phyloP scores from a whole-genome alignment of 2,888 invertebrate species.

The Tridacna crocea region DNA sequence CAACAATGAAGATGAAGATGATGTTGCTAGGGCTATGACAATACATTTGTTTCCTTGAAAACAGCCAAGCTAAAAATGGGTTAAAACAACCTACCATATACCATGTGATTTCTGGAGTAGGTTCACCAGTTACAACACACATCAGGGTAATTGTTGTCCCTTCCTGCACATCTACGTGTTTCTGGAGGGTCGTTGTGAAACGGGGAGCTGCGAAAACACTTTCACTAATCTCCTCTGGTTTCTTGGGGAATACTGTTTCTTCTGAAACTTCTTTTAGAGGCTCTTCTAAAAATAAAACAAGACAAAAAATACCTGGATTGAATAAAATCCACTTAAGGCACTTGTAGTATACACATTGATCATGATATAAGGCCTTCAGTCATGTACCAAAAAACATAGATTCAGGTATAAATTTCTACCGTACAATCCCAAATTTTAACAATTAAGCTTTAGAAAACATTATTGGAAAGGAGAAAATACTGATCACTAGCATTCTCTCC shows the following conservation, averaged over 20 bases:
- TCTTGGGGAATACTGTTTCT: constrained; percentile 54
- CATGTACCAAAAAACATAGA: no score
- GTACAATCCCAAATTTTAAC: no score
- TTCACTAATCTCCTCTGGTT: constrained; percentile 86
- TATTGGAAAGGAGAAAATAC: no score
- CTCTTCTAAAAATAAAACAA: constrained; percentile 41
- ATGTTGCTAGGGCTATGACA: no score
- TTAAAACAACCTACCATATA: constrained; percentile 78
- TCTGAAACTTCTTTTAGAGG: constrained; percentile 61
- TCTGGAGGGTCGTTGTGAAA: constrained; percentile 86
- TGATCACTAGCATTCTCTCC: no score
- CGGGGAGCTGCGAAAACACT: constrained; percentile 82
- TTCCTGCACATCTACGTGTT: constrained; percentile 88
- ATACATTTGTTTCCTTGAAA: no score
- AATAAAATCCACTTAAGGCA: neutral
- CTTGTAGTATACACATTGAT: neutral
- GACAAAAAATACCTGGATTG: neutral
- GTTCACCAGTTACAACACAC: constrained; percentile 91
- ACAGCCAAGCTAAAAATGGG: no score
- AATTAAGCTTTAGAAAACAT: no score
- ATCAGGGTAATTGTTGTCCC: constrained; percentile 89
- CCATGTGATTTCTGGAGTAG: constrained; percentile 91
- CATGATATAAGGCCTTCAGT: no score
- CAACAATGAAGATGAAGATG: no score
- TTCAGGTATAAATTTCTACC: no score